Evolutionary conservation across 2,888 invertebrate genomes (phyloP), one percentile per base, ranked within the genome.

Genomic region (Microplitis manilae): DNA sequence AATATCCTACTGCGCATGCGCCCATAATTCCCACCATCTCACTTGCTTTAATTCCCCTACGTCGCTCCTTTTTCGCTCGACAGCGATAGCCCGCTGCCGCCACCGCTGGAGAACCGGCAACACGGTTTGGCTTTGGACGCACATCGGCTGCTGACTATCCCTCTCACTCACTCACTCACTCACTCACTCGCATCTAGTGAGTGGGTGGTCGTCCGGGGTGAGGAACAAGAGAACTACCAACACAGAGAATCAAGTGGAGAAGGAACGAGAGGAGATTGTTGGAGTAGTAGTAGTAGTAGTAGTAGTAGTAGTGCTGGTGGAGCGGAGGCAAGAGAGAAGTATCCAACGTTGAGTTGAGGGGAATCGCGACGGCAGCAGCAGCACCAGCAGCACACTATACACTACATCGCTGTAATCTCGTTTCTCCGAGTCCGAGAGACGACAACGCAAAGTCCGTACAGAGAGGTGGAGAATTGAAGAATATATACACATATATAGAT

Each of bases 401-500:
- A 83, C 82, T 84, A 85, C 83, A 81, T 81, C 83, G 82, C 80
- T 82, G 84, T 86, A 87, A 87, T 87, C 87, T 87, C 85, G 86
- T 86, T 87, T 84, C 85, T 81, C 78, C 75, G 77, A 72, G 72
- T 72, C 76, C 74, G 80, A 77, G 73, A 79, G 76, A 77, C 82
- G 81, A 83, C 83, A 62, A 74, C 78, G 83, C 82, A 81, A 86
- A 88, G 86, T 85, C 77, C 79, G 75, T 74, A 79, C 50, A 80
- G 77, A 82, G 80, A 77, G 77, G 71, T 76, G 77, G 79, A 78
- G 74, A 80, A 64, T 80, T 79, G 62, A 61, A 62, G 77, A 39
- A 20, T 13, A 75, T 75, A 68, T 68, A 60, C 15, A 38, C 38
- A 50, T 50, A 13, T 50, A 50, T 50, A 50, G 8, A 13, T 50